Conservation (phyloP, 2,113 vertebrate genomes). For the Onychostruthus taczanowskii region DNA sequence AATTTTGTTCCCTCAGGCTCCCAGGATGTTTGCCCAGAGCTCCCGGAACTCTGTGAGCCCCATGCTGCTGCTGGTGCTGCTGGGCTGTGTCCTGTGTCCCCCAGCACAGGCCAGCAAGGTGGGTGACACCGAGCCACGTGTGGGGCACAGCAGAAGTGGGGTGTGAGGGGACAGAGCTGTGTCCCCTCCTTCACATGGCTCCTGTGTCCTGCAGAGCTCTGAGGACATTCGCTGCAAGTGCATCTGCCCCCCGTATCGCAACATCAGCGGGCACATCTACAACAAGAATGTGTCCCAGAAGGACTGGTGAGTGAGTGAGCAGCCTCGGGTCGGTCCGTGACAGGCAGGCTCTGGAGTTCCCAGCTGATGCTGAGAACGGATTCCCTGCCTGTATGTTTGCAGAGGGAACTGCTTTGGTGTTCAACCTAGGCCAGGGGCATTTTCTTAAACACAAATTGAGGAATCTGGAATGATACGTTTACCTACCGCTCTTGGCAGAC, state of each 20-base stretch:
- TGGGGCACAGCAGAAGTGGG: neutral
- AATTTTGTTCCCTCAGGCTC: conserved; percentile 25
- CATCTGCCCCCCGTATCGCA: conserved; percentile 92
- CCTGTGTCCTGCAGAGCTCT: conserved; percentile 76
- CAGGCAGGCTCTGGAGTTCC: neutral
- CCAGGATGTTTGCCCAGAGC: neutral
- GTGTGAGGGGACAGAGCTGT: neutral
- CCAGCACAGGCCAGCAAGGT: conserved; percentile 72
- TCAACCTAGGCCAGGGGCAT: neutral
- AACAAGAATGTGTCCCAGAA: conserved; percentile 93
- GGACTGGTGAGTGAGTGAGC: conserved; percentile 84
- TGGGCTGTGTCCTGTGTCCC: conserved; percentile 56
- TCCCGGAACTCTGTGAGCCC: neutral
- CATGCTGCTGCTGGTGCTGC: conserved; percentile 10
- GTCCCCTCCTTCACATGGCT: neutral
- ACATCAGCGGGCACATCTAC: conserved; percentile 91
- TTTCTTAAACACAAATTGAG: neutral
- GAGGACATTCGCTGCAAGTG: conserved; percentile 96
- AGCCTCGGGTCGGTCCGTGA: fast-evolving
- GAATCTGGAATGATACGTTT: neutral
- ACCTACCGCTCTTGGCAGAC: neutral
- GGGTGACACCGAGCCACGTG: neutral
- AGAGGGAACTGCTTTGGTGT: neutral
- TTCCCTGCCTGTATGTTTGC: neutral
- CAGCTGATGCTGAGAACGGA: neutral